Evolutionary conservation across 2,113 vertebrate species (phyloP), one percentile per base, ranked within the genome.

Genomic region (Aleadryas rufinucha): DNA sequence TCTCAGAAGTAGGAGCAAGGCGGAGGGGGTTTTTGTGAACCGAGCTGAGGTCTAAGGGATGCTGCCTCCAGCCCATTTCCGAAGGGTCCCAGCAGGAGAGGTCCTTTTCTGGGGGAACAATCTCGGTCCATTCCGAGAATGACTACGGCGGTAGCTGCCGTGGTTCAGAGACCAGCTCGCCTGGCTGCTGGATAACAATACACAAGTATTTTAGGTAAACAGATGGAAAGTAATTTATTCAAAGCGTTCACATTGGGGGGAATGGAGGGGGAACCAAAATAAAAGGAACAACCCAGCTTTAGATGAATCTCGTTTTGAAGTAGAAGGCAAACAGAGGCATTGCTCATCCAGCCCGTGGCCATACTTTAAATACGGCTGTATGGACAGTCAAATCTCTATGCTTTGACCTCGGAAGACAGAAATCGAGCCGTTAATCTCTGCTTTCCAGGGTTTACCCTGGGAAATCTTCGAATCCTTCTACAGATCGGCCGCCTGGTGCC

Each of bases 81-180:
- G 4, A 60, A 50, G 11, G 9, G 1, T 47, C 11, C 33, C 41
- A 35, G 15, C 30, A 33, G 52, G 37, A 76, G 37, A 52, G 4
- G 11, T 30, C 2, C 4, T 60, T 31, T 82, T 30, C 8, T 10
- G 11, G 2, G 15, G 9, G 10, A 42, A n/a, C 14, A 70, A 24
- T 4, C 9, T 60, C 4, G 2, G 21, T 35, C 10, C 28, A 4
- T 44, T 80, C 21, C 5, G 6, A 45, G 12, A 37, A 37, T 13
- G 35, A 26, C 31, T 33, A 2, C 8, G 61, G 54, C 2, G 0
- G 23, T 4, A 2, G 3, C 24, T 68, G 53, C 13, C 1, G 3
- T 11, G 26, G 8, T 35, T 71, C 21, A 39, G 19, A 19, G 21
- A 37, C 10, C 45, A 14, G 10, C 10, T 82, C 31, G 13, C 14